A percentile compares a stretch with the other conserved stretches of the same genome.
These are phyloP conservation scores for Hirundo rustica DNA, from an alignment of 2,797 vertebrate species.

Conservation along the genomic window DNA sequence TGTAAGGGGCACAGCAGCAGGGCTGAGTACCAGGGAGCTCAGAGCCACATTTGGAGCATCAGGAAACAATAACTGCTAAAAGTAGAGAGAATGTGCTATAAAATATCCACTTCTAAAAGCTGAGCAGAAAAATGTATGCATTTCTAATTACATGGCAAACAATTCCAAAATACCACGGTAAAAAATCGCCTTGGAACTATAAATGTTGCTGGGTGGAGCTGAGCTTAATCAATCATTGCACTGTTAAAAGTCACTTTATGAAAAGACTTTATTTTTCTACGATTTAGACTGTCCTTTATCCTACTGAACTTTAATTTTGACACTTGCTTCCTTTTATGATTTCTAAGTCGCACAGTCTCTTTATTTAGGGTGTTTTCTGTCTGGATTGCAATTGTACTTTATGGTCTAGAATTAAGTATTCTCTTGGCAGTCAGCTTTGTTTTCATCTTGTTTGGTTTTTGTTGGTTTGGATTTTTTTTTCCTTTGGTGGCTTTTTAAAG, in stretches of 20 bases:
- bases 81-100: not conserved
- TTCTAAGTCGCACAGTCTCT: not conserved
- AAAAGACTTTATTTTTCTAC: not conserved
- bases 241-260: not conserved
- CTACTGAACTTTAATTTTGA: not conserved
- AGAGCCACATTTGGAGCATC: accelerated
- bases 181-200: not conserved
- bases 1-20: not conserved
- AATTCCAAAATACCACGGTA: not conserved
- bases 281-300: not conserved
- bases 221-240: not conserved
- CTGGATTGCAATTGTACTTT: not conserved
- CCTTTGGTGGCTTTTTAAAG: accelerated
- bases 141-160: not conserved
- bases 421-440: not conserved
- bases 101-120: not conserved
- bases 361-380: not conserved
- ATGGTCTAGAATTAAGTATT: not conserved
- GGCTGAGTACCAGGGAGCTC: not conserved
- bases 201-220: not conserved
- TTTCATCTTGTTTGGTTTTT: not conserved
- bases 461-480: not conserved
- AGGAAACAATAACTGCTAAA: not conserved
- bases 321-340: not conserved
- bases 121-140: not conserved